phyloP scores from a whole-genome alignment of 2,113 vertebrate genomes.

The Lucifuga dentata region DNA sequence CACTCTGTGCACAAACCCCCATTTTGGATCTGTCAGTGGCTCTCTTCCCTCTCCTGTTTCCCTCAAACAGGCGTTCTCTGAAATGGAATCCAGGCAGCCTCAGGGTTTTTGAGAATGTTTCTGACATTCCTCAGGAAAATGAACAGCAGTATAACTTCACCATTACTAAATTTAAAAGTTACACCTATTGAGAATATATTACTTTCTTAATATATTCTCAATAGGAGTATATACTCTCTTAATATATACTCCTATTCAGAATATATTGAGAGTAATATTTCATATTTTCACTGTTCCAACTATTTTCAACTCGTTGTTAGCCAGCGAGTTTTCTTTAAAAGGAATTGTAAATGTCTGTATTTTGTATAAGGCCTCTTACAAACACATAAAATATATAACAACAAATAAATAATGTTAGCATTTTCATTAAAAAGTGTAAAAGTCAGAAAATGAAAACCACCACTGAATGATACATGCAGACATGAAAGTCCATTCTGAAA shows the following conservation, averaged over 20 bases:
- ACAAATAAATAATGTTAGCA: too few species aligned
- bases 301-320: background rate
- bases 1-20: conserved; percentile 15
- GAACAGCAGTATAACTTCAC: conserved; percentile 34
- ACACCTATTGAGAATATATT: too few species aligned
- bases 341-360: too few species aligned
- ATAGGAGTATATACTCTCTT: too few species aligned
- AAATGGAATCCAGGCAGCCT: conserved; percentile 59
- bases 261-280: conserved; percentile 1
- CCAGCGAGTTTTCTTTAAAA: too few species aligned
- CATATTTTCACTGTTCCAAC: conserved; percentile 6
- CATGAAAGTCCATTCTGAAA: too few species aligned
- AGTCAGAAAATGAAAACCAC: too few species aligned
- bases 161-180: conserved; percentile 39
- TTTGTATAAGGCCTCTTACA: too few species aligned
- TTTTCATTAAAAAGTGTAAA: too few species aligned
- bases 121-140: conserved; percentile 42
- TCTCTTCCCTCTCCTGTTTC: conserved; percentile 49
- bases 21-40: conserved; percentile 62
- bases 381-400: too few species aligned
- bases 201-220: too few species aligned
- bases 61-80: conserved; percentile 56
- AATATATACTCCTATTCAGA: conserved; percentile 3
- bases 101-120: conserved; percentile 54
- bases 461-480: too few species aligned